These are phyloP conservation scores for Trissolcus basalis DNA, from an alignment of 1,140 invertebrate genomes.

Conservation along the genomic window DNA sequence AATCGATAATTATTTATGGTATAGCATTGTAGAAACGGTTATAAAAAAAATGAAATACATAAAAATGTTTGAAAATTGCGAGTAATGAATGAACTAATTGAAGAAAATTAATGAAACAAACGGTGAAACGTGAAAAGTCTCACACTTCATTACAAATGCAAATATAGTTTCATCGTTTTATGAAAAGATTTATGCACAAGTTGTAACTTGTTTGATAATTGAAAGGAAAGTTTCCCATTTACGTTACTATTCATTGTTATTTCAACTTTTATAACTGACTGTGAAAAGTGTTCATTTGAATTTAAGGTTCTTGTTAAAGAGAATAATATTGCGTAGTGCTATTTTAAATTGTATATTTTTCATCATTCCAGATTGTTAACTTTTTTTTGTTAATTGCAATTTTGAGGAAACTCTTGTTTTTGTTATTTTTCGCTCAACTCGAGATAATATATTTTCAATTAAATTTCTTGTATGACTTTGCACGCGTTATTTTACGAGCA, in stretches of 20 bases:
- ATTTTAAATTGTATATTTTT: conserved; percentile 53
- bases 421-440: too few relatives aligned
- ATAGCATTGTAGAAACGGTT: too few relatives aligned
- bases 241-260: conserved; percentile 57
- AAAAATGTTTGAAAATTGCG: neutral
- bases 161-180: conserved; percentile 52
- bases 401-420: neutral
- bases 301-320: conserved; percentile 57
- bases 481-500: too few relatives aligned
- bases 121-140: conserved; percentile 30
- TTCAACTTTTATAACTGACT: conserved; percentile 59
- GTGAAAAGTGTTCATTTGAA: conserved; percentile 57
- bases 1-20: too few relatives aligned
- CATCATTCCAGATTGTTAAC: conserved; percentile 27
- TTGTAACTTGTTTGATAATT: conserved; percentile 59
- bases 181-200: conserved; percentile 52
- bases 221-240: conserved; percentile 53
- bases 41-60: neutral
- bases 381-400: conserved; percentile 13
- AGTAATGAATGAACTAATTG: neutral
- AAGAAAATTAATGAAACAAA: conserved; percentile 35
- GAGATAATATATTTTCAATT: too few relatives aligned
- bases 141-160: conserved; percentile 47
- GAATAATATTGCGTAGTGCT: conserved; percentile 45
- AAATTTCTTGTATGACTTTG: too few relatives aligned